Base-by-base conservation (phyloP, 2,797 vertebrate species). In the Thaleichthys pacificus region DNA sequence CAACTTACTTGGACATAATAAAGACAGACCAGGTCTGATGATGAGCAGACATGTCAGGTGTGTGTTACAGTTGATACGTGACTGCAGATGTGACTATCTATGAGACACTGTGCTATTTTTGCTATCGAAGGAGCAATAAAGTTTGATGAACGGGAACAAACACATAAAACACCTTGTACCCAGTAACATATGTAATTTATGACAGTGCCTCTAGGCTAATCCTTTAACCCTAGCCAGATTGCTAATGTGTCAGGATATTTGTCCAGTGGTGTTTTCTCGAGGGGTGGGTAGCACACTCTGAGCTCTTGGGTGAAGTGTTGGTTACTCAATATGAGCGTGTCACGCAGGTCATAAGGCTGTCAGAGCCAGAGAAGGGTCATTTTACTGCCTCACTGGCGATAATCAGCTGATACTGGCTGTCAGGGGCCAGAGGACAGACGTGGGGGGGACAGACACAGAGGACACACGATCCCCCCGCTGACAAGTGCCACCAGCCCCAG, bases 321-420 rank as follows among this genome's bases (percentile, higher is more conserved):
- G 87, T 89, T 82, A 91, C 83, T 90, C 83, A 82, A 88, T 88
- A 89, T 81, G 82, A 87, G 82, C 77, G 64, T 71, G 87, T 89
- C 88, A 81, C 82, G 85, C 84, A 79, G 86, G 87, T 89, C 87
- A 87, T 82, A 80, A 84, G 82, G 81, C 80, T 85, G 89, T 89
- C 85, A 78, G 79, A 89, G 89, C 88, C 84, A 89, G 89, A 85
- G 82, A 76, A 76, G 88, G 85, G 78, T 91, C 87, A 86, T 91
- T 90, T 93, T 92, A 91, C 90, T 85, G 86, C 86, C 86, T 75
- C 84, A 75, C 72, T 81, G 84, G 89, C 81, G 91, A 93, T 91
- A 93, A 93, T 93, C 89, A 89, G 89, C 88, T 90, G 89, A 91
- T 91, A 86, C 87, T 89, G 87, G 89, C 91, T 86, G 87, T 89